Conservation (phyloP, 2,113 vertebrate genomes). For the Pontoporia blainvillei region DNA sequence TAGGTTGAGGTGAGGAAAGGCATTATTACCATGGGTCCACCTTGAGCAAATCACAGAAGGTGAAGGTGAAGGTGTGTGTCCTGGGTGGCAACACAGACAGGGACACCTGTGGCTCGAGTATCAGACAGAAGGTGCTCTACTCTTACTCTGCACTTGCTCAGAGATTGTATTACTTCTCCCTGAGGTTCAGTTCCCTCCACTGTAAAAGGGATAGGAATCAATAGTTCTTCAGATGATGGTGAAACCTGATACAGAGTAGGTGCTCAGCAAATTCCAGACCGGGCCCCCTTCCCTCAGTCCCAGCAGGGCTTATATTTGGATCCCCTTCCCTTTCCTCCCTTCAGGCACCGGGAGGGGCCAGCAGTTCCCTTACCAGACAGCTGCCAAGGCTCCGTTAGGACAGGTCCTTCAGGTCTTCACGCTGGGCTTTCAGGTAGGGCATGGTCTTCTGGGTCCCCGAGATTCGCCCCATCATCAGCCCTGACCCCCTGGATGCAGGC, state of each 20-base stretch:
- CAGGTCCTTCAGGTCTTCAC: neutral
- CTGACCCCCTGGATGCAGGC: neutral
- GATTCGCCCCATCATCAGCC: conserved; percentile 23
- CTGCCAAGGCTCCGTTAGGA: neutral
- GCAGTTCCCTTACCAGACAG: conserved; percentile 56
- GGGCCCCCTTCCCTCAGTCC: neutral
- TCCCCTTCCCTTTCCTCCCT: neutral
- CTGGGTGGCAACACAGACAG: neutral
- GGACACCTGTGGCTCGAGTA: fast-evolving
- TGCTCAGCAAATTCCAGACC: neutral
- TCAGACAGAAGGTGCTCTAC: neutral
- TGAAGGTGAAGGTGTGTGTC: fast-evolving
- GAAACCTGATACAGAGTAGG: neutral
- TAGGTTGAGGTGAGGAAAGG: neutral
- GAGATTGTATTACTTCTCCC: neutral
- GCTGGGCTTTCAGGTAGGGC: neutral
- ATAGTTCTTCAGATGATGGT: neutral
- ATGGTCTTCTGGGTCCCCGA: neutral
- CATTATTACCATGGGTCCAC: neutral
- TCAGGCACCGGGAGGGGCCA: neutral
- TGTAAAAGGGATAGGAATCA: neutral
- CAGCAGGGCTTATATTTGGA: neutral
- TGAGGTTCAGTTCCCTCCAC: neutral
- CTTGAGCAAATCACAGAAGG: neutral
- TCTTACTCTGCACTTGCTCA: neutral